These are phyloP conservation scores for Pipistrellus pipistrellus DNA, from an alignment of 2,797 vertebrate species.

Conservation along the genomic window DNA sequence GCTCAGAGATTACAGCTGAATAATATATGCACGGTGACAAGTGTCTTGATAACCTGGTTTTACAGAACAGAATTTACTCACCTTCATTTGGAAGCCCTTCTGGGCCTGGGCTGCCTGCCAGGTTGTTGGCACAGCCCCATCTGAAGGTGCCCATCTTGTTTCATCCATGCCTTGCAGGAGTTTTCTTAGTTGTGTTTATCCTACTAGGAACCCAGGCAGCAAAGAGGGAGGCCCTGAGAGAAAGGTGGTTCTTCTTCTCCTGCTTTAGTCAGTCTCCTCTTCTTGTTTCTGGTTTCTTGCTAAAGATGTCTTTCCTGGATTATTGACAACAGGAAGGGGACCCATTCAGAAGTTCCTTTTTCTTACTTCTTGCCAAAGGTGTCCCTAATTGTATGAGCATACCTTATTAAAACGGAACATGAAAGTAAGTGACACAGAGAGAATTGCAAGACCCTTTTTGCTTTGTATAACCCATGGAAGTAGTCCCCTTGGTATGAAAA, in stretches of 20 bases:
- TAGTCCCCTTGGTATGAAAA: slow-evolving; percentile 20
- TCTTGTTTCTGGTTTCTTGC: not conserved
- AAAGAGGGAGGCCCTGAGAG: slow-evolving; percentile 17
- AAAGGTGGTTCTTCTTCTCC: slow-evolving; percentile 10
- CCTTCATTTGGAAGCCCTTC: not conserved
- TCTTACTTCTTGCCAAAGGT: not conserved
- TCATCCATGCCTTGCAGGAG: not conserved
- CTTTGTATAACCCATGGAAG: not conserved
- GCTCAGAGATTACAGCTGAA: not conserved
- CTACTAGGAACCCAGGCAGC: not conserved
- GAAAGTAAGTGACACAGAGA: not conserved
- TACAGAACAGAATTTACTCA: not conserved
- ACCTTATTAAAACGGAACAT: not conserved
- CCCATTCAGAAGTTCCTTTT: not conserved
- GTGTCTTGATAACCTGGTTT: not conserved
- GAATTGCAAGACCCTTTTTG: not conserved
- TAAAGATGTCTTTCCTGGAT: not conserved
- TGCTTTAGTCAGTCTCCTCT: not conserved
- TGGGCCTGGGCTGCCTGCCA: not conserved
- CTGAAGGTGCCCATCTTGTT: not conserved
- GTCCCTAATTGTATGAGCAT: not conserved
- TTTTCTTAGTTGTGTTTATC: not conserved
- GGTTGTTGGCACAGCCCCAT: not conserved
- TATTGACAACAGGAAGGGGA: not conserved
- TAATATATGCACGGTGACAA: not conserved